Conservation (phyloP, 2,888 invertebrate species). For the Nymphalis urticae region DNA sequence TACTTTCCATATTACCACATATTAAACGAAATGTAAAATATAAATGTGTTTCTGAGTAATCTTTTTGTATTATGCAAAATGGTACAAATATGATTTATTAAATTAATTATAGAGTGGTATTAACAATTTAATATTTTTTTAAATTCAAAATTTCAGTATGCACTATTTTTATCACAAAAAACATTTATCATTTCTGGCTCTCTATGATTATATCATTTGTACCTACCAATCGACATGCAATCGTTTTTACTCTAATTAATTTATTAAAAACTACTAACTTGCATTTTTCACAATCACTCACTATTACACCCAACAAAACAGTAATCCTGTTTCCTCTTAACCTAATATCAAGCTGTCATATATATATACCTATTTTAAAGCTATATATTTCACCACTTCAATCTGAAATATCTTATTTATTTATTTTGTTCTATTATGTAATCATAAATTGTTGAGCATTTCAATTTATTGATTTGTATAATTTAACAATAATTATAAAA, state of each 20-base stretch:
- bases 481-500: neutral
- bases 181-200: constrained; percentile 45
- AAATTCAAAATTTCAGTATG: constrained; percentile 16
- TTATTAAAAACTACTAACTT: constrained; percentile 13
- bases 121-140: neutral
- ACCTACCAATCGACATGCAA: constrained; percentile 12
- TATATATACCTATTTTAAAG: constrained; percentile 28
- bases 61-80: constrained; percentile 1
- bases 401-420: constrained; percentile 4
- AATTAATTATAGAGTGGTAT: neutral
- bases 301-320: constrained; percentile 14
- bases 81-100: neutral
- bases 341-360: constrained; percentile 25
- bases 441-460: constrained; percentile 25
- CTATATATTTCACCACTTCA: constrained; percentile 29
- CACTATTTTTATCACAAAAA: constrained; percentile 56
- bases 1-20: constrained; percentile 9
- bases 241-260: constrained; percentile 19
- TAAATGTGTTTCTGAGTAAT: constrained; percentile 1
- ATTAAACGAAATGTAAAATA: constrained; percentile 1
- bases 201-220: constrained; percentile 36
- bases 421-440: constrained; percentile 27
- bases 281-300: constrained; percentile 17
- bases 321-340: constrained; percentile 19
- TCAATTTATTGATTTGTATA: neutral